Base-by-base conservation (phyloP, 1,140 invertebrate species). In the Psix sp. region DNA sequence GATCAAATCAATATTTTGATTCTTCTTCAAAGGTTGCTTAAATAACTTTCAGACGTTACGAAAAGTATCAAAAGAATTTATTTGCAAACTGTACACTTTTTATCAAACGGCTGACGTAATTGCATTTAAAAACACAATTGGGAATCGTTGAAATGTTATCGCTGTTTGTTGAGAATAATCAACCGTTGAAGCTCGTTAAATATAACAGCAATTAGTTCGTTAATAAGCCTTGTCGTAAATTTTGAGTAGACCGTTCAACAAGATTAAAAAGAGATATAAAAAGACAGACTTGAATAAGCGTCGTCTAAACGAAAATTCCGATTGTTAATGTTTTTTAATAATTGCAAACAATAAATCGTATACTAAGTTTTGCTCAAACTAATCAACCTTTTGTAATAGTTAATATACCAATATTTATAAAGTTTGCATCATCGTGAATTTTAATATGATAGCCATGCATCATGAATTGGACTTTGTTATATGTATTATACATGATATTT, bases 351-450 rank as follows among this genome's bases (percentile, higher is more conserved):
- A 45, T 56, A 26, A 68, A 60, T 62, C 49, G 26, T 39, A 42
- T 70, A 60, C 45, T 40, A 39, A 33, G 48, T 24, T 33, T 49
- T 31, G 42, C 59, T 60, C 48, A 54, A 62, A 29, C n/a, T n/a
- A n/a, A n/a, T n/a, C n/a, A n/a, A 24, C 4, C 21, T 40, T 40
- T 33, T 48, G 38, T 60, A 60, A 60, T 70, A 21, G 48, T 60
- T 70, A 70, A 70, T 49, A 48, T 56, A 70, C 66, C 56, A 70
- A 70, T 60, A 70, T 54, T 18, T 33, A 60, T 33, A 11, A 10
- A 29, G 52, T 7, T 35, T 33, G 24, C 20, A 13, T 24, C 14
- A n/a, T n/a, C 11, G 49, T 36, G 13, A 54, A 46, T 40, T 40
- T 45, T 52, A 31, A 24, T 52, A 42, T 46, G 21, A 52, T 60